Evolutionary conservation across 2,113 vertebrate genomes (phyloP).

Genomic region (Aleadryas rufinucha): DNA sequence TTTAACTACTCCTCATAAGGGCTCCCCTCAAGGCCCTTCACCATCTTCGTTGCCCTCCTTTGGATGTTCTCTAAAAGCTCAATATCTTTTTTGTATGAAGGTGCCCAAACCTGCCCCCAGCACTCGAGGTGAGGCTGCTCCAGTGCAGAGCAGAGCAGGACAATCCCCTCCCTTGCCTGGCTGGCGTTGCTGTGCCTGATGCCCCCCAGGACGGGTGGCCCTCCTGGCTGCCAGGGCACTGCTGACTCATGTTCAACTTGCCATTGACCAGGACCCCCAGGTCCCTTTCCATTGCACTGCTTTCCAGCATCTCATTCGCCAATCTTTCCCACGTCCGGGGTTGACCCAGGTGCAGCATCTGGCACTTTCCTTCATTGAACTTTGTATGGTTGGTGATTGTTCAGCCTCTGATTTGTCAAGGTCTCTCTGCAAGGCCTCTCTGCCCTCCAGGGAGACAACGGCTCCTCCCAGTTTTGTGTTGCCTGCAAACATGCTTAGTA

Average conservation of each 20-base stretch:
- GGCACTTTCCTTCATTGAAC: not conserved
- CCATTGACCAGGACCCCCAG: rapidly evolving
- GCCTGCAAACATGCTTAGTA: not conserved
- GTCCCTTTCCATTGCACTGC: rapidly evolving
- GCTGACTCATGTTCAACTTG: rapidly evolving
- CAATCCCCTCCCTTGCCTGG: rapidly evolving
- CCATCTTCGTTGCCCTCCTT: not conserved
- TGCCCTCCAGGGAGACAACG: not conserved
- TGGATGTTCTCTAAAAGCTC: not conserved
- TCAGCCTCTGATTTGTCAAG: not conserved
- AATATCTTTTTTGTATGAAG: not conserved
- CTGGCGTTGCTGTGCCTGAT: not conserved
- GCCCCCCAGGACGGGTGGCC: not conserved
- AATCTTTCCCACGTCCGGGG: not conserved
- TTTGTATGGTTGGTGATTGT: not conserved
- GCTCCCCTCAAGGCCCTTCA: not conserved
- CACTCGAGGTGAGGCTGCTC: rapidly evolving
- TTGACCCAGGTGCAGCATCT: too few relatives aligned
- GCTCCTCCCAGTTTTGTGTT: not conserved
- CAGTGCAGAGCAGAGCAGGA: not conserved
- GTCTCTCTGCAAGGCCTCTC: not conserved
- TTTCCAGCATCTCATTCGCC: not conserved
- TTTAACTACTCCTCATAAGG: not conserved
- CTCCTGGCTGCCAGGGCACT: not conserved
- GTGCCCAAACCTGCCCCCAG: not conserved